These are phyloP conservation scores for Pantala flavescens DNA, from an alignment of 1,140 invertebrate species.

Conservation along the genomic window DNA sequence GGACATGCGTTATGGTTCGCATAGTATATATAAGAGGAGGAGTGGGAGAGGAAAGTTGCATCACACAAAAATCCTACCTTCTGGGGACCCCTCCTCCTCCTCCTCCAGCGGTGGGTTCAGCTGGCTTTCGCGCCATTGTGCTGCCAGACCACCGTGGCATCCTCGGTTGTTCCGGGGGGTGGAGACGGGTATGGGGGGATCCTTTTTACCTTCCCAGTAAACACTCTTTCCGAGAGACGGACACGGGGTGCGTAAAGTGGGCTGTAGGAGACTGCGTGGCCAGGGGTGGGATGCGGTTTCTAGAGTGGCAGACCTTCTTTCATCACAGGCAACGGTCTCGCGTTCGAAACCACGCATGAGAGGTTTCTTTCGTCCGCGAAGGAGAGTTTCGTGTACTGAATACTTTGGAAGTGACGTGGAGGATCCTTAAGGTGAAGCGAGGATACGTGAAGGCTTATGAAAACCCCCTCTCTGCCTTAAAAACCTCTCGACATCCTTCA, in stretches of 20 bases:
- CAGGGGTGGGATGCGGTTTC: not conserved
- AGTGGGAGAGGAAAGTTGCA: not conserved
- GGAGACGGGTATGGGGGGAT: not conserved
- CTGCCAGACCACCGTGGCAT: not conserved
- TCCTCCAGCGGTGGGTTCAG: not conserved
- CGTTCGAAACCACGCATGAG: too few relatives aligned
- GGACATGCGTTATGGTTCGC: too few relatives aligned
- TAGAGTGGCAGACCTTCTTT: not conserved
- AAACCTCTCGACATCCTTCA: not conserved
- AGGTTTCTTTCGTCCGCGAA: too few relatives aligned
- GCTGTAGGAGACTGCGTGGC: not conserved
- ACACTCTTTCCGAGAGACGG: too few relatives aligned
- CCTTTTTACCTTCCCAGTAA: too few relatives aligned
- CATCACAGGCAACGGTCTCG: too few relatives aligned
- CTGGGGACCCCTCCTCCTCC: not conserved
- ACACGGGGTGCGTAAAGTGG: not conserved
- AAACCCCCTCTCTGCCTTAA: not conserved
- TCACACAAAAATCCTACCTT: not conserved
- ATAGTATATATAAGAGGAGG: not conserved
- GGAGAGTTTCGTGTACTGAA: not conserved
- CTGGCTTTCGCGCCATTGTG: constrained; percentile 2
- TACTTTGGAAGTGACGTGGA: constrained; percentile 2
- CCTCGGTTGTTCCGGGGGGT: not conserved
- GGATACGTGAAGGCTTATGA: constrained; percentile 8
- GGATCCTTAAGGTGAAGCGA: not conserved